Evolutionary conservation across 2,797 vertebrate genomes (phyloP).

Genomic region (Melanotaenia pygmaea): DNA sequence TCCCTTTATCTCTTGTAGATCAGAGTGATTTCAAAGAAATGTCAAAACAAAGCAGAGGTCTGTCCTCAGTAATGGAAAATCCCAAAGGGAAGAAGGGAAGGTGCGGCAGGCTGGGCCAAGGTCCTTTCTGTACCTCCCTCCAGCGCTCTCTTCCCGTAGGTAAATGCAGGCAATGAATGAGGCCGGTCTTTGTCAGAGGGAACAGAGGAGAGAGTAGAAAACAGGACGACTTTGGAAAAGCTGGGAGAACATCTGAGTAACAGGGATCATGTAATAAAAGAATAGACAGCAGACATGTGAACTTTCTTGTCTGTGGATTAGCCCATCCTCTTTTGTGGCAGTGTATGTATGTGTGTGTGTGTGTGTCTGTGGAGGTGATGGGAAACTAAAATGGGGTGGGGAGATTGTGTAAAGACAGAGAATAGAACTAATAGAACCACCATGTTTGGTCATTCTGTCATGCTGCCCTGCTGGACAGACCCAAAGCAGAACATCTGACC

Average conservation of each 20-base stretch:
- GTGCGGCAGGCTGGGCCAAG: constrained; percentile 49
- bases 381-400: constrained; percentile 46
- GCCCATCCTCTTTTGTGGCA: constrained; percentile 64
- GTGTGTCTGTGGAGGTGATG: background rate
- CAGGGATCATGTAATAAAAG: constrained; percentile 18
- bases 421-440: constrained; percentile 46
- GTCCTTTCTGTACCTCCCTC: constrained; percentile 60
- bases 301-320: constrained; percentile 49
- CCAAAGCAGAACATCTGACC: constrained; percentile 64
- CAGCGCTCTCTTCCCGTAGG: constrained; percentile 42
- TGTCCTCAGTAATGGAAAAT: constrained; percentile 59
- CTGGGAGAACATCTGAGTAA: constrained; percentile 24
- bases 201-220: constrained; percentile 5
- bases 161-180: constrained; percentile 58
- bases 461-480: constrained; percentile 46
- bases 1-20: constrained; percentile 44
- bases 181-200: constrained; percentile 34
- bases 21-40: constrained; percentile 40
- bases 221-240: constrained; percentile 25
- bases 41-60: constrained; percentile 58
- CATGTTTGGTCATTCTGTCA: constrained; percentile 73
- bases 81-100: constrained; percentile 45
- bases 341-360: constrained; percentile 18
- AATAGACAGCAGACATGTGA: constrained; percentile 32
- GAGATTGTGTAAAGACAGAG: constrained; percentile 37